Base-by-base conservation (phyloP, 2,888 invertebrate species). In the Thymelicus lineola region DNA sequence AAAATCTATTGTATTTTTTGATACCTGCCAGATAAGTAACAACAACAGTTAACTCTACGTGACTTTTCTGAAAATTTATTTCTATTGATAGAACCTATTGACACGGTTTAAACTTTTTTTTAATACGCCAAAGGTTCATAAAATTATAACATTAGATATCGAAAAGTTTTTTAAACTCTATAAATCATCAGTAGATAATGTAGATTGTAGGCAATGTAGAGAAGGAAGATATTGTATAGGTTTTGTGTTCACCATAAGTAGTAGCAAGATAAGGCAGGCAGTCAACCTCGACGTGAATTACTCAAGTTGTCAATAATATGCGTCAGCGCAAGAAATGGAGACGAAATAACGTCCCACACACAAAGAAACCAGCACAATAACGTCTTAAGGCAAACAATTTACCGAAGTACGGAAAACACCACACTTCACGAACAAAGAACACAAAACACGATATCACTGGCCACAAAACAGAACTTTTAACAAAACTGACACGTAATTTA, bases 331-430 rank as follows among this genome's bases (percentile, higher is more conserved):
- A 81, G 80, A 81, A 81, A 79, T 77, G 79, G 79, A 83, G 81
- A 80, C 76, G 80, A 82, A 80, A 69, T 68, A 45, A 75, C 76
- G 77, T 75, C 78, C 82, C 81, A 83, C 87, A 92, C 91, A 92
- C 91, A 92, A 90, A 90, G 91, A 85, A 70, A 86, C 82, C 78
- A 82, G 80, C 77, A 76, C 80, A 83, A 82, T 85, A 82, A 84
- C 76, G 79, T 76, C 73, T 70, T 74, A 75, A 80, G 74, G 78
- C 75, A 72, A 77, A 20, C 42, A 62, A n/a, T 62, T 72, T 71
- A 73, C 75, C 75, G 75, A 75, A 73, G 77, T 77, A 80, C 78
- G 77, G 78, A 83, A 81, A 79, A 79, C 79, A 85, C 81, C 75
- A 81, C 80, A 80, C 79, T 76, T 77, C 80, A 86, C 82, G 80